Percentiles rank a stretch among this genome's conserved stretches.
phyloP scores from a whole-genome alignment of 2,797 vertebrate species.

The Melanotaenia pygmaea region DNA sequence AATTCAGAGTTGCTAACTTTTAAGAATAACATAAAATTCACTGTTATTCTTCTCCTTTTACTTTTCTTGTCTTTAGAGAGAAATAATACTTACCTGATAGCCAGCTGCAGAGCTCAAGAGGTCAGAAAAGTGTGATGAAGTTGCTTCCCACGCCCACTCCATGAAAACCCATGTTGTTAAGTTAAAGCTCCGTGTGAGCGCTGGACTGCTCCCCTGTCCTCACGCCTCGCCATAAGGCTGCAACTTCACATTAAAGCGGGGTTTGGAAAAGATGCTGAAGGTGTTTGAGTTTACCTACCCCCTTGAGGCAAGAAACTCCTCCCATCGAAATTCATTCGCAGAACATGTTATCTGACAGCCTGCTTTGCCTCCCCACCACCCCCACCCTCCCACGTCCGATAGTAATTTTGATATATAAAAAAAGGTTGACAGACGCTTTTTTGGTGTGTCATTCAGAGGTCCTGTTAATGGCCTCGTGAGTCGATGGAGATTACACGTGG shows the following conservation, averaged over 20 bases:
- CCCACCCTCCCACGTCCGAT: conserved; percentile 35
- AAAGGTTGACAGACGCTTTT: not conserved
- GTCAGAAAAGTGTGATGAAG: conserved; percentile 49
- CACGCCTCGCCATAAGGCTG: conserved; percentile 60
- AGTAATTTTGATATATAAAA: conserved; percentile 33
- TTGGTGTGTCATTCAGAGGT: conserved; percentile 19
- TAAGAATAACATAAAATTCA: not conserved
- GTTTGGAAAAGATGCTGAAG: conserved; percentile 77
- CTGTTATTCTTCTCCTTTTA: not conserved
- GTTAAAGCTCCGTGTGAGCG: conserved; percentile 28
- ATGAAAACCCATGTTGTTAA: conserved; percentile 43
- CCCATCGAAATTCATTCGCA: conserved; percentile 81
- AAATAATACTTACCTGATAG: conserved; percentile 53
- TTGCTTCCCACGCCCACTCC: conserved; percentile 49
- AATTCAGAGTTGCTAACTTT: not conserved
- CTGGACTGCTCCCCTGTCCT: conserved; percentile 44
- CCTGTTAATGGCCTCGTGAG: not conserved
- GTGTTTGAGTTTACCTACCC: conserved; percentile 75
- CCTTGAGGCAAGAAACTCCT: conserved; percentile 80
- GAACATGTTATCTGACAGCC: conserved; percentile 75
- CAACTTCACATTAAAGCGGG: conserved; percentile 62
- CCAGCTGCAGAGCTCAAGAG: conserved; percentile 22
- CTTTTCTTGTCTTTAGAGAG: not conserved
- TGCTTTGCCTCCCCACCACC: conserved; percentile 20
- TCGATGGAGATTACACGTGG: not conserved